Conservation (phyloP, 2,888 invertebrate species). For the Coleophora deauratella region DNA sequence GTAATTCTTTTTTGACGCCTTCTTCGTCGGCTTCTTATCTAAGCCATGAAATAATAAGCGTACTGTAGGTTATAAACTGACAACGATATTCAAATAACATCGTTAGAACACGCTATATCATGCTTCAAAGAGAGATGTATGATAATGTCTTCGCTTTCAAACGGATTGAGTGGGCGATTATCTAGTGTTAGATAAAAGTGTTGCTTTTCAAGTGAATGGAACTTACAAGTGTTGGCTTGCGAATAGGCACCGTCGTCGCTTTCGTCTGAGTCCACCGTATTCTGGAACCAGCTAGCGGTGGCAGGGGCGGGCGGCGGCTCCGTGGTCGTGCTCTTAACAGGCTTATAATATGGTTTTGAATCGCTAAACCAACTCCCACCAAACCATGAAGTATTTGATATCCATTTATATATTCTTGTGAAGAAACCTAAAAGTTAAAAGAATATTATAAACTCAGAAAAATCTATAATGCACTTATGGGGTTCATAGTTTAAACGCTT, state of each 20-base stretch:
- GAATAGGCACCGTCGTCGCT: slow-evolving; percentile 38
- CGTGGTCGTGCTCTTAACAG: slow-evolving; percentile 25
- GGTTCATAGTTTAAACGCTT: no score
- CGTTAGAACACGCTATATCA: slow-evolving; percentile 5
- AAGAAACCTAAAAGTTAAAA: slow-evolving; percentile 38
- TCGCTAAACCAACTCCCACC: slow-evolving; percentile 60
- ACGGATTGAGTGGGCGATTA: slow-evolving; percentile 3
- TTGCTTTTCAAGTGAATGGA: not conserved
- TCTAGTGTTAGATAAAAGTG: slow-evolving; percentile 9
- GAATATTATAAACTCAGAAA: no score
- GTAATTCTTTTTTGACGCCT: slow-evolving; percentile 61
- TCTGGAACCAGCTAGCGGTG: slow-evolving; percentile 55
- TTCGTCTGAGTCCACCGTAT: slow-evolving; percentile 54
- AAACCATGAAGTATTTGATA: slow-evolving; percentile 61
- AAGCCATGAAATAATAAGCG: slow-evolving; percentile 8
- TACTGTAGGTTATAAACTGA: slow-evolving; percentile 2
- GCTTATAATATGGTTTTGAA: slow-evolving; percentile 19
- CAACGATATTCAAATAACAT: slow-evolving; percentile 7
- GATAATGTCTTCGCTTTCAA: slow-evolving; percentile 21
- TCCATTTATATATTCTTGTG: slow-evolving; percentile 49
- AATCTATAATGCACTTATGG: no score
- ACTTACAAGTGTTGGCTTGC: slow-evolving; percentile 22
- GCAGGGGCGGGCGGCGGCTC: slow-evolving; percentile 38
- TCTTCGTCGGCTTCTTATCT: slow-evolving; percentile 51
- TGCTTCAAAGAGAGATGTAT: slow-evolving; percentile 28